A percentile compares a stretch with the other conserved stretches of the same genome.
Evolutionary conservation across 2,888 invertebrate genomes (phyloP).

Genomic region (Cyaniris semiargus): DNA sequence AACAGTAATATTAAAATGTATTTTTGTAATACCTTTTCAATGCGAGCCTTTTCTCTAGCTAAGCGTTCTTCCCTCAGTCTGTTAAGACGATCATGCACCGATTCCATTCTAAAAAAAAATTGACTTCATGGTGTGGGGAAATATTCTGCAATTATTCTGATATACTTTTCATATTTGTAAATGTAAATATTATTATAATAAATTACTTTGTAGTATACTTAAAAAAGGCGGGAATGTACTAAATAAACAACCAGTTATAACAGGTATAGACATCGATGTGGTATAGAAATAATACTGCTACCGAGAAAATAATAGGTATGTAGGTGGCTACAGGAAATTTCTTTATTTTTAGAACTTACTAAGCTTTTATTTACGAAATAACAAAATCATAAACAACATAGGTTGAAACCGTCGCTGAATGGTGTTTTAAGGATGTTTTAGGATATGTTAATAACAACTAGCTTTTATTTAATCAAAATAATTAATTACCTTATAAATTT

Average conservation of each 20-base stretch:
- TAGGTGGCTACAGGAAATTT: neutral
- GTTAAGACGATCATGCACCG: slow-evolving; percentile 52
- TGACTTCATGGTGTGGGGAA: neutral
- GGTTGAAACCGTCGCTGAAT: neutral
- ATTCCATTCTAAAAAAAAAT: slow-evolving; percentile 44
- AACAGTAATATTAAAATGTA: neutral
- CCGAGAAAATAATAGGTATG: neutral
- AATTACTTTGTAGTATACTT: neutral
- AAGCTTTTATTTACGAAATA: neutral
- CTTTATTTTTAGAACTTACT: neutral
- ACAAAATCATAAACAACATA: neutral
- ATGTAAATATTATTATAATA: no score
- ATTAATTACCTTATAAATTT: neutral
- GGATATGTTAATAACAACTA: no score
- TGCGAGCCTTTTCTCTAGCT: slow-evolving; percentile 66
- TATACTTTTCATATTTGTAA: no score
- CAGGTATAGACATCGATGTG: neutral
- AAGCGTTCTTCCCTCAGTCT: slow-evolving; percentile 64
- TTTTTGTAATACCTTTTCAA: slow-evolving; percentile 58
- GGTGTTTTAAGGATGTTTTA: no score
- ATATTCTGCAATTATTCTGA: no score
- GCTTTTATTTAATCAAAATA: neutral
- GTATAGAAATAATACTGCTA: neutral
- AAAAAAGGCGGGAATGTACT: neutral
- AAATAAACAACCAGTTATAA: neutral